Percentiles rank a stretch among this genome's conserved stretches.
These are phyloP conservation scores for Mythimna loreyi DNA, from an alignment of 2,888 invertebrate genomes.

Conservation along the genomic window DNA sequence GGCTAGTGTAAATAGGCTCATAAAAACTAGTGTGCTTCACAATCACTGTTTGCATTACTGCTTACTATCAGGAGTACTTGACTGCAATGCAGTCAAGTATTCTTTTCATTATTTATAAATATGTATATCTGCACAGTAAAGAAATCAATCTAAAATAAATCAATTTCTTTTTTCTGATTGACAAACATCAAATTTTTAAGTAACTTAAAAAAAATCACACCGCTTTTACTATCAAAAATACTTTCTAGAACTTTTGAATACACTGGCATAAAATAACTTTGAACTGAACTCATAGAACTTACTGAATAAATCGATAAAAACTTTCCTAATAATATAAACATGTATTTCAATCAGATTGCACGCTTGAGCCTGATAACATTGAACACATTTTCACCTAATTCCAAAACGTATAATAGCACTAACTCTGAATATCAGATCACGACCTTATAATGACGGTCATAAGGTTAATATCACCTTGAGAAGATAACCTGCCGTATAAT, in stretches of 20 bases:
- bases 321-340: slow-evolving; percentile 44
- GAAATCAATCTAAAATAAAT: too few relatives aligned
- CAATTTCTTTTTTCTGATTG: neutral
- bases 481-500: slow-evolving; percentile 64
- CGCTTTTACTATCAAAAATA: neutral
- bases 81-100: too few relatives aligned
- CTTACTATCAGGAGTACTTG: too few relatives aligned
- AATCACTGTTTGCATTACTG: too few relatives aligned
- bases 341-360: slow-evolving; percentile 55
- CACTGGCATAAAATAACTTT: slow-evolving; percentile 12
- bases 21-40: too few relatives aligned
- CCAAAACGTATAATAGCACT: slow-evolving; percentile 40
- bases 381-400: slow-evolving; percentile 56
- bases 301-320: slow-evolving; percentile 29
- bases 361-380: slow-evolving; percentile 40
- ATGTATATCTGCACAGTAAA: too few relatives aligned
- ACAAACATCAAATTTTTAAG: neutral
- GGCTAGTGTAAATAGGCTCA: too few relatives aligned
- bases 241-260: neutral
- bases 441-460: slow-evolving; percentile 50
- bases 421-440: slow-evolving; percentile 56
- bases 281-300: neutral
- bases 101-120: too few relatives aligned
- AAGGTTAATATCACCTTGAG: slow-evolving; percentile 60
- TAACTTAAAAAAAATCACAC: neutral